Evolutionary conservation across 2,113 vertebrate genomes (phyloP).

Genomic region (Bubo blakistoni): DNA sequence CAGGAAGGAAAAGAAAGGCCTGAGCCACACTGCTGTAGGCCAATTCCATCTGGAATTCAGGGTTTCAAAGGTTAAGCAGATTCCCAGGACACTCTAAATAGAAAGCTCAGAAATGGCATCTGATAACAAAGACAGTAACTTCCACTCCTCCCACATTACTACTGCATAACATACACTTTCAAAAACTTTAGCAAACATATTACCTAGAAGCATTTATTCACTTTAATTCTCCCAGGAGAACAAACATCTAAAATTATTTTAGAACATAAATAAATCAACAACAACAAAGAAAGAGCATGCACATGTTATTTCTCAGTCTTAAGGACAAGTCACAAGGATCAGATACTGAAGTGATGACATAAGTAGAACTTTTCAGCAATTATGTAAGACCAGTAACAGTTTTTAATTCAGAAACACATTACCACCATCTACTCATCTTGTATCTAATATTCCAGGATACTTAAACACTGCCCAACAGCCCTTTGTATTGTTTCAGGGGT

Average conservation of each 20-base stretch:
- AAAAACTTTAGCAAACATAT: neutral
- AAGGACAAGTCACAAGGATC: neutral
- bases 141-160: neutral
- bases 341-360: neutral
- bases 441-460: neutral
- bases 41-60: constrained; percentile 2
- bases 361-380: neutral
- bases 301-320: neutral
- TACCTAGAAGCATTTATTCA: neutral
- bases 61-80: constrained; percentile 39
- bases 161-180: neutral
- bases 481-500: neutral
- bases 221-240: neutral
- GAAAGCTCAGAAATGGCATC: constrained; percentile 16
- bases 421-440: neutral
- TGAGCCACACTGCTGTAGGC: neutral
- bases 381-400: neutral
- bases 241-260: neutral
- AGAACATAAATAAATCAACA: neutral
- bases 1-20: neutral
- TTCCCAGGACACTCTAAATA: constrained; percentile 40
- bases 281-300: neutral
- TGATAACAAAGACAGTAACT: neutral
- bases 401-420: neutral
- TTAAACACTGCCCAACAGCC: neutral